A percentile compares a stretch with the other conserved stretches of the same genome.
These are phyloP conservation scores for Microtus pennsylvanicus DNA, from an alignment of 2,113 vertebrate genomes.

Conservation along the genomic window DNA sequence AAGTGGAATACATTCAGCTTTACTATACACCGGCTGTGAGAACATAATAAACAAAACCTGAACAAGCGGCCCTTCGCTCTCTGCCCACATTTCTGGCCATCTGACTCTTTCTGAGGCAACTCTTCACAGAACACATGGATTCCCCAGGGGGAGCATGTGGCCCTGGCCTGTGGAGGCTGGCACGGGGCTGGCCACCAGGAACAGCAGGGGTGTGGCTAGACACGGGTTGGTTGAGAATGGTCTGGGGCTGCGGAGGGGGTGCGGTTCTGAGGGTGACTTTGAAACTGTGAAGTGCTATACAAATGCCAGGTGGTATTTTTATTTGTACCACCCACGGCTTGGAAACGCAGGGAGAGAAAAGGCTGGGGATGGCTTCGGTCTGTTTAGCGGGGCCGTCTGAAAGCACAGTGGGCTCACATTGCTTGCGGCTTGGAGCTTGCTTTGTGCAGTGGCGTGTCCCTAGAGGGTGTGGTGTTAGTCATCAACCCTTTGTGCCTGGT, in stretches of 20 bases:
- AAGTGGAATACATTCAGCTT: constrained; percentile 72
- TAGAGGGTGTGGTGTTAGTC: not conserved
- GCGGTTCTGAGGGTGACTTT: not conserved
- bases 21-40: constrained; percentile 70
- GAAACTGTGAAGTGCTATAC: not conserved
- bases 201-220: constrained; percentile 9
- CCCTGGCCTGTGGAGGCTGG: not conserved
- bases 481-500: not conserved
- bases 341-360: constrained; percentile 31
- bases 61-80: constrained; percentile 63
- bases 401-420: not conserved
- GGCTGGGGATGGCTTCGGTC: not conserved
- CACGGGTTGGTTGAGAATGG: not conserved
- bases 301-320: constrained; percentile 65
- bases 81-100: constrained; percentile 69
- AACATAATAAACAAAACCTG: constrained; percentile 81
- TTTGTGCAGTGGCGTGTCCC: not conserved
- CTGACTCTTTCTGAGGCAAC: constrained; percentile 55
- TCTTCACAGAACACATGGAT: constrained; percentile 24
- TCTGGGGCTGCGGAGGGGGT: not conserved
- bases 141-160: not conserved
- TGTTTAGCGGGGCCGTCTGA: constrained; percentile 50
- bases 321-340: constrained; percentile 47
- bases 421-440: not conserved
- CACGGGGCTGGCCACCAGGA: constrained; percentile 50